A percentile compares a stretch with the other conserved stretches of the same genome.
phyloP scores from a whole-genome alignment of 1,140 invertebrate species.

The Spodoptera frugiperda region DNA sequence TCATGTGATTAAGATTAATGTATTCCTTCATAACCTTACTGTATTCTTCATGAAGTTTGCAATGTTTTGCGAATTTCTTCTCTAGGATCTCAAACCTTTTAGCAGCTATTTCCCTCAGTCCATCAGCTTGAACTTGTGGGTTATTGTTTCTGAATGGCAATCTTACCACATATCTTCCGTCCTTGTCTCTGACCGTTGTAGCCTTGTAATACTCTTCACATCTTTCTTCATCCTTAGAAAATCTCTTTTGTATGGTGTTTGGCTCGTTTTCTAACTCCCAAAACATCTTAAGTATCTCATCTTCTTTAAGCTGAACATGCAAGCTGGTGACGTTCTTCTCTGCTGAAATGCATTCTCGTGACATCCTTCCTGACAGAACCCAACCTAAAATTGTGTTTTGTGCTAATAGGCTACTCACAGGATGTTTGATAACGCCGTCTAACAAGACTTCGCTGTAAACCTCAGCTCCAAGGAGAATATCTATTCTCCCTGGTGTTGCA shows the following conservation, averaged over 20 bases:
- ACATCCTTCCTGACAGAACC: constrained; percentile 37
- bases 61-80: constrained; percentile 9
- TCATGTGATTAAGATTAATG: neutral
- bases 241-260: constrained; percentile 41
- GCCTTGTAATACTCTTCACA: constrained; percentile 55
- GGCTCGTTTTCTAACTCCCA: constrained; percentile 63
- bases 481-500: no score
- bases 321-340: constrained; percentile 30
- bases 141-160: no score
- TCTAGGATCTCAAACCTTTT: constrained; percentile 44
- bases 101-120: neutral
- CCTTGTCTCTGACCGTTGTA: constrained; percentile 53
- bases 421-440: no score
- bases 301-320: constrained; percentile 8
- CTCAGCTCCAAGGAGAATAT: no score
- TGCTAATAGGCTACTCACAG: no score
- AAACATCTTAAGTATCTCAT: constrained; percentile 8
- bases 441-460: no score
- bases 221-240: constrained; percentile 47
- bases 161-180: no score
- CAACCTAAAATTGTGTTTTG: no score
- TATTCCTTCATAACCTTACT: constrained; percentile 41
- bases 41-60: constrained; percentile 30
- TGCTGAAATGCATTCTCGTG: neutral
- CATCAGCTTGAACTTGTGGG: constrained; percentile 47